A percentile compares a stretch with the other conserved stretches of the same genome.
Conservation (phyloP, 2,113 vertebrate species). For the Jacana jacana region DNA sequence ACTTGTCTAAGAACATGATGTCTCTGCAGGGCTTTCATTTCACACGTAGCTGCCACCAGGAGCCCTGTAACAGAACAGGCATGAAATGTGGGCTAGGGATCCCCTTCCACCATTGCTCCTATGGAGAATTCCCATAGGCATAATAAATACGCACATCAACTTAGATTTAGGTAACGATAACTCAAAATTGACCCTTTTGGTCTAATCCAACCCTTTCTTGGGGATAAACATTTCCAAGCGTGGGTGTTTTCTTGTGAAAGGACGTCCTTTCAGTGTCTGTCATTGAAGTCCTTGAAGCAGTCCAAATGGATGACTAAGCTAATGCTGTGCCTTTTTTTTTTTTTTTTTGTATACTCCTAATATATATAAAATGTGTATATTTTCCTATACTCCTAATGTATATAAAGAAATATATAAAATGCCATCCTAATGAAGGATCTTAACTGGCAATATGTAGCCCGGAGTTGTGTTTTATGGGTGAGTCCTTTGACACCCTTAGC, state of each 20-base stretch:
- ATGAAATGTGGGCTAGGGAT: background rate
- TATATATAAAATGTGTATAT: too few species aligned
- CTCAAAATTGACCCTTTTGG: background rate
- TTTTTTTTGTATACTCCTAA: background rate
- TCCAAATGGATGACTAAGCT: background rate
- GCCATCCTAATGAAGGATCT: background rate
- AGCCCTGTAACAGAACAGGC: background rate
- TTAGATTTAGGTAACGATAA: background rate
- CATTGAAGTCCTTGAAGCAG: background rate
- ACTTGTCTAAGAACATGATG: conserved; percentile 43
- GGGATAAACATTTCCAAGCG: background rate
- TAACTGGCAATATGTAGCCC: background rate
- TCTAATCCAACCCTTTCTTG: background rate
- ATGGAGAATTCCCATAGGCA: background rate
- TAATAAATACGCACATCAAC: background rate
- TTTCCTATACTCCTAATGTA: too few species aligned
- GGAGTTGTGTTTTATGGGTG: background rate
- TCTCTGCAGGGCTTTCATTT: conserved; percentile 19
- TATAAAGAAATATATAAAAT: too few species aligned
- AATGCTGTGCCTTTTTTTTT: background rate
- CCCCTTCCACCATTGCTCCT: background rate
- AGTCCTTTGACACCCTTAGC: background rate
- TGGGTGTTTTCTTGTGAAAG: background rate
- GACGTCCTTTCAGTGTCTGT: background rate
- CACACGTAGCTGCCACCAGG: background rate